Evolutionary conservation across 2,113 vertebrate species (phyloP).

Genomic region (Neolamprologus tretocephalus): DNA sequence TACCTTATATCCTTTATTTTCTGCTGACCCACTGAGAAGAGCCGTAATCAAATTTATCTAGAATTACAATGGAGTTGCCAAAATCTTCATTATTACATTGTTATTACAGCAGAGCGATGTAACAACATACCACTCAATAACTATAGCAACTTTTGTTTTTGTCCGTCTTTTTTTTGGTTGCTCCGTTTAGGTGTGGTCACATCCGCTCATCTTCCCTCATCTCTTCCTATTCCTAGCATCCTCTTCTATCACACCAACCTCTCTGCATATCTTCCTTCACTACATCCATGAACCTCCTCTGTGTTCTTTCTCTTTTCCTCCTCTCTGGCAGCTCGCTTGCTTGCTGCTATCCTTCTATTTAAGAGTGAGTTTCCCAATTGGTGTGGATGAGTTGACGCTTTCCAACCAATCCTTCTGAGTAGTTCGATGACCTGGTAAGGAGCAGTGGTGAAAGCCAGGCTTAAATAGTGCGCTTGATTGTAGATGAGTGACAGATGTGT

Average conservation of each 20-base stretch:
- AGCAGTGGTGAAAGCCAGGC: background rate
- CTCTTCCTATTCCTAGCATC: background rate
- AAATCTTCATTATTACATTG: background rate
- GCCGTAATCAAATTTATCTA: background rate
- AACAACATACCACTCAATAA: background rate
- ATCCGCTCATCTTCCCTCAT: background rate
- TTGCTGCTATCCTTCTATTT: background rate
- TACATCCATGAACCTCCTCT: background rate
- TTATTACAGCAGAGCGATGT: background rate
- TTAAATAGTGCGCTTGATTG: background rate
- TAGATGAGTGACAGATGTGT: background rate
- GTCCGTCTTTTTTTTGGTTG: background rate
- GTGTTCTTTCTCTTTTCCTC: background rate
- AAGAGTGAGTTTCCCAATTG: background rate
- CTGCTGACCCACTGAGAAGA: background rate
- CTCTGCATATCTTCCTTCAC: background rate
- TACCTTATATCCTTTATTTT: background rate
- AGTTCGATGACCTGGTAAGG: background rate
- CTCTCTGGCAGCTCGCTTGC: background rate
- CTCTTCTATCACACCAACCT: background rate
- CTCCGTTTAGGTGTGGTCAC: background rate
- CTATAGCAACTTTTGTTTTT: background rate
- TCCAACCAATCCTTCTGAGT: background rate
- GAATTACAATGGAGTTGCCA: background rate
- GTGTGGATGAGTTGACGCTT: background rate